Evolutionary conservation across 2,113 vertebrate species (phyloP).

Genomic region (Promerops cafer): DNA sequence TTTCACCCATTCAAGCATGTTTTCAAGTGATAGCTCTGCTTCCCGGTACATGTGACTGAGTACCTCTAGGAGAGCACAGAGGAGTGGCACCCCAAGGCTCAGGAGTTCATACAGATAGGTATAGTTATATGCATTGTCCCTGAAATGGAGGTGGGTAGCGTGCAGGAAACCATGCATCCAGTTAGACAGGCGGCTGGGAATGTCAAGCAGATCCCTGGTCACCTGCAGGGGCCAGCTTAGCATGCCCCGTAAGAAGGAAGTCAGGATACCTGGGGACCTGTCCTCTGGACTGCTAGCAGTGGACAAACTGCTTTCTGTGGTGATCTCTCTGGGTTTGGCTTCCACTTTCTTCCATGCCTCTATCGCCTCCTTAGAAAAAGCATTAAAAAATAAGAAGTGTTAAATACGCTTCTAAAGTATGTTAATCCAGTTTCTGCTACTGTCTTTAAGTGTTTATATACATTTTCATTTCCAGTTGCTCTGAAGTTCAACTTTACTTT

Average conservation of each 20-base stretch:
- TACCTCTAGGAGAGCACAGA: conserved; percentile 85
- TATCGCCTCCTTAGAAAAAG: conserved; percentile 62
- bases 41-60: conserved; percentile 84
- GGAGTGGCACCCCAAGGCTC: conserved; percentile 87
- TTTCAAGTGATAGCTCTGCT: conserved; percentile 74
- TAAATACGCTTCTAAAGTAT: not conserved
- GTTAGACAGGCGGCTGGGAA: conserved; percentile 78
- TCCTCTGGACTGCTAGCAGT: conserved; percentile 66
- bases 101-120: conserved; percentile 87
- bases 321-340: conserved; percentile 29
- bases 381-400: not conserved
- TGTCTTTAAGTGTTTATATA: not conserved
- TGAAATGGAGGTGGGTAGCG: conserved; percentile 77
- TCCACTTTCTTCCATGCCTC: conserved; percentile 64
- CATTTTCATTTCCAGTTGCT: not conserved
- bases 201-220: conserved; percentile 78
- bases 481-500: not conserved
- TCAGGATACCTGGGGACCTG: conserved; percentile 89
- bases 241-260: conserved; percentile 79
- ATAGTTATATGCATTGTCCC: conserved; percentile 89
- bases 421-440: not conserved
- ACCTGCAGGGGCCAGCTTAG: conserved; percentile 85
- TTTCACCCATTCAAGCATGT: conserved; percentile 76
- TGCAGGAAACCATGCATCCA: conserved; percentile 75
- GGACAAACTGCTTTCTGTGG: conserved; percentile 52